phyloP scores from a whole-genome alignment of 2,888 invertebrate species.

The Sphaerophoria taeniata region DNA sequence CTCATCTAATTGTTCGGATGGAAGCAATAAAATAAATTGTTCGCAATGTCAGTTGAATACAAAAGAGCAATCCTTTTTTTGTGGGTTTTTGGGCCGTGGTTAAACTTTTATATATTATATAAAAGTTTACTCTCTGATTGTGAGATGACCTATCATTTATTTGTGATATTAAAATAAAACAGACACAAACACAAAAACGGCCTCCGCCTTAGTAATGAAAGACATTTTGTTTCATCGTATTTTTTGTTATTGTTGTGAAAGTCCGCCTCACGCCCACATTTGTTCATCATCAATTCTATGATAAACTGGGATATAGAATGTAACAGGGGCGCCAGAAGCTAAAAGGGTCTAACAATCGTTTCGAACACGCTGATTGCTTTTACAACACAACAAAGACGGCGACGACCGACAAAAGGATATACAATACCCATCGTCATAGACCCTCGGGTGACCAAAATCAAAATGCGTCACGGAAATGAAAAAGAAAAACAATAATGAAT shows the following conservation, averaged over 20 bases:
- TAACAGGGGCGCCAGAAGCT: slow-evolving; percentile 62
- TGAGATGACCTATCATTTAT: slow-evolving; percentile 68
- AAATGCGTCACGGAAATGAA: slow-evolving; percentile 67
- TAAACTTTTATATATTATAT: slow-evolving; percentile 62
- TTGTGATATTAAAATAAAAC: slow-evolving; percentile 52
- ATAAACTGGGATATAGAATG: slow-evolving; percentile 61
- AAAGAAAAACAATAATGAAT: slow-evolving; percentile 66
- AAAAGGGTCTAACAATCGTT: slow-evolving; percentile 66
- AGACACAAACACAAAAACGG: slow-evolving; percentile 6
- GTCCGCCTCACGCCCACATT: not conserved
- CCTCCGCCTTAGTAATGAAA: slow-evolving; percentile 22
- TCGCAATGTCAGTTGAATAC: slow-evolving; percentile 35
- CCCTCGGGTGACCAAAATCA: slow-evolving; percentile 66
- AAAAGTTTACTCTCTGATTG: slow-evolving; percentile 42
- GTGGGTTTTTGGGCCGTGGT: not conserved
- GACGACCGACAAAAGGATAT: slow-evolving; percentile 12
- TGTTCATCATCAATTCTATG: slow-evolving; percentile 64
- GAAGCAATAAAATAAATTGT: slow-evolving; percentile 46
- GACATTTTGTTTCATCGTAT: slow-evolving; percentile 8
- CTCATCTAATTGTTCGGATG: slow-evolving; percentile 50
- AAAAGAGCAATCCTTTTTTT: slow-evolving; percentile 37
- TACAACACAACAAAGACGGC: slow-evolving; percentile 35
- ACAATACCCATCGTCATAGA: slow-evolving; percentile 19
- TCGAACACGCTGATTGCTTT: slow-evolving; percentile 64
- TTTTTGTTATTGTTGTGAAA: not conserved